A percentile compares a stretch with the other conserved stretches of the same genome.
These are phyloP conservation scores for Leptodactylus fallax DNA, from an alignment of 2,797 vertebrate genomes.

Conservation along the genomic window DNA sequence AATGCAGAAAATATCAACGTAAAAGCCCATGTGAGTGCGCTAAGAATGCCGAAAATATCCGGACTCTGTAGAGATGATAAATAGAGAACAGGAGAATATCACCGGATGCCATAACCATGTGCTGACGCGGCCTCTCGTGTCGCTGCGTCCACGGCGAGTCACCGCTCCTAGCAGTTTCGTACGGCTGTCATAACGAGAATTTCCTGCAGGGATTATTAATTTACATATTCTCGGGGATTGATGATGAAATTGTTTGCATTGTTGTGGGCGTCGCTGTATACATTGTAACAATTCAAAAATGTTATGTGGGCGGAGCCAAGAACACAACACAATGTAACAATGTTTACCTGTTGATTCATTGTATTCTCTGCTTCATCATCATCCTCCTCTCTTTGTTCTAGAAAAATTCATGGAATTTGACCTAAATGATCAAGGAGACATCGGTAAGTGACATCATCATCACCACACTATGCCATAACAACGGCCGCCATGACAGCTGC, in stretches of 20 bases:
- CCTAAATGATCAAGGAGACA: slow-evolving; percentile 95
- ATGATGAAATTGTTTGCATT: neutral
- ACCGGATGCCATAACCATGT: neutral
- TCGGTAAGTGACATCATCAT: slow-evolving; percentile 84
- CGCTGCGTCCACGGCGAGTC: neutral
- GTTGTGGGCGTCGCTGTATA: neutral
- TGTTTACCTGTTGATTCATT: neutral
- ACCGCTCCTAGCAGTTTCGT: neutral
- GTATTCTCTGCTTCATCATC: neutral
- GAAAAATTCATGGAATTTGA: slow-evolving; percentile 98
- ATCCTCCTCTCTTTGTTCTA: slow-evolving; percentile 74
- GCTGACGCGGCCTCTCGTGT: neutral
- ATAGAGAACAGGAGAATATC: neutral
- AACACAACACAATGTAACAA: neutral
- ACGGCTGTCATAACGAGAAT: neutral
- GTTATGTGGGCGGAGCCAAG: neutral
- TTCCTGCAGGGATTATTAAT: neutral
- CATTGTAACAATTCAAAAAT: neutral
- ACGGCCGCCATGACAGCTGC: too few relatives aligned
- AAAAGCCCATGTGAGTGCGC: too few relatives aligned
- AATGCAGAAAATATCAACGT: neutral
- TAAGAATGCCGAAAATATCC: too few relatives aligned
- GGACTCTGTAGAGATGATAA: neutral
- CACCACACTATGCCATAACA: too few relatives aligned
- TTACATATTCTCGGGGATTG: neutral